These are phyloP conservation scores for Dryomyza anilis DNA, from an alignment of 2,888 invertebrate genomes.

Conservation along the genomic window DNA sequence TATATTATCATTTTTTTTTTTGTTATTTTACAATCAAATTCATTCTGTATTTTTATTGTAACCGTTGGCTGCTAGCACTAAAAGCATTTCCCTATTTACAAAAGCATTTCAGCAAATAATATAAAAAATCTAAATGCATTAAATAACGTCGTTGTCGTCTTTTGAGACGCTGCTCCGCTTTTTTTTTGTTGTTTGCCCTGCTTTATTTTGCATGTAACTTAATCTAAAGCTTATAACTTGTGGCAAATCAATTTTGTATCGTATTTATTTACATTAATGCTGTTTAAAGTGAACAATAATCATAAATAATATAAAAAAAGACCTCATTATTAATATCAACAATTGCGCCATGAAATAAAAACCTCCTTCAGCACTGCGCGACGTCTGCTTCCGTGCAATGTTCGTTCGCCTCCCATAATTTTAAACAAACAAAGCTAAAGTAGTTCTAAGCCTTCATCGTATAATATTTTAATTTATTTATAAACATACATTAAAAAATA, in stretches of 20 bases:
- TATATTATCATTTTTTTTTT: slow-evolving; percentile 1
- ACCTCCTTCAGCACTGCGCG: too few species aligned
- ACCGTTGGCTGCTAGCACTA: neutral
- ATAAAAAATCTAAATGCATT: neutral
- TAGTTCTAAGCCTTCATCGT: slow-evolving; percentile 6
- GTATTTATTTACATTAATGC: too few species aligned
- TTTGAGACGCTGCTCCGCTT: too few species aligned
- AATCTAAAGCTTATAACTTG: too few species aligned
- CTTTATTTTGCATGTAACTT: too few species aligned
- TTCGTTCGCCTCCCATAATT: neutral
- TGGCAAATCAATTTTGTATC: too few species aligned
- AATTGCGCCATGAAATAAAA: slow-evolving; percentile 11
- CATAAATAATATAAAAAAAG: too few species aligned
- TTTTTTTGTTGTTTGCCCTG: too few species aligned
- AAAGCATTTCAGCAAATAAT: slow-evolving; percentile 9
- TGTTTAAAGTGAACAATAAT: too few species aligned
- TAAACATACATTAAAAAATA: neutral
- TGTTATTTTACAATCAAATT: slow-evolving; percentile 8
- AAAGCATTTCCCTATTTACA: neutral
- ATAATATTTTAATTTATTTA: slow-evolving; percentile 12
- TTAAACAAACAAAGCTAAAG: neutral
- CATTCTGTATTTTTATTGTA: neutral
- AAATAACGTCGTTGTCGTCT: too few species aligned
- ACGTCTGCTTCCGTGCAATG: neutral
- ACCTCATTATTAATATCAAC: too few species aligned